Percentiles rank a stretch among this genome's conserved stretches.
These are phyloP conservation scores for Bagarius yarrelli DNA, from an alignment of 2,113 vertebrate species.

Conservation along the genomic window DNA sequence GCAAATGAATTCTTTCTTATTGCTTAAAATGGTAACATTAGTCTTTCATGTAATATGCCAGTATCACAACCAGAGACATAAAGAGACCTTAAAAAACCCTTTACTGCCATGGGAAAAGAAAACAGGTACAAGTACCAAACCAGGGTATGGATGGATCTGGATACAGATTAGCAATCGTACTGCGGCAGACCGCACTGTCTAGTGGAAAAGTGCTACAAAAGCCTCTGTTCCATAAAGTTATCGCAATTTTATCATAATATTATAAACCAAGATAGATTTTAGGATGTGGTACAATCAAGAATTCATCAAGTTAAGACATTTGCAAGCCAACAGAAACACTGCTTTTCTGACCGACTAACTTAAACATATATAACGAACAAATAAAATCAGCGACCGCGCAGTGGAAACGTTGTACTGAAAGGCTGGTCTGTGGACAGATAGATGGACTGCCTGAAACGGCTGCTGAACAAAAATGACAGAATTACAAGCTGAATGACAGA, in stretches of 20 bases:
- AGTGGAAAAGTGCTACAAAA: not conserved
- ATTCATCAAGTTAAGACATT: constrained; percentile 2
- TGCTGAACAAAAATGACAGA: constrained; percentile 10
- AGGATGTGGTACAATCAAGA: constrained; percentile 16
- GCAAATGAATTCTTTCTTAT: not conserved
- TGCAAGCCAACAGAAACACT: constrained; percentile 33
- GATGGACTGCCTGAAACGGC: not conserved
- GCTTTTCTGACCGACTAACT: constrained; percentile 16
- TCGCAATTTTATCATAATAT: constrained; percentile 7
- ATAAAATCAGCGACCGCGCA: constrained; percentile 29
- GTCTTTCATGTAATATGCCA: not conserved
- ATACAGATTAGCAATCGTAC: not conserved
- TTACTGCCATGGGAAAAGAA: not conserved
- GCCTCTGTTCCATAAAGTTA: not conserved
- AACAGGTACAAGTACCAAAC: not conserved
- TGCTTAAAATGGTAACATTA: not conserved
- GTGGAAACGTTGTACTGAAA: constrained; percentile 27
- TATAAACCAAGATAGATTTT: constrained; percentile 24
- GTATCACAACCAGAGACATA: not conserved
- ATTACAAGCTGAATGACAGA: constrained; percentile 29
- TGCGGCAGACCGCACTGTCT: not conserved
- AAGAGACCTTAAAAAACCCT: no score
- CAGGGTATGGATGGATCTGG: not conserved
- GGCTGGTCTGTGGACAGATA: not conserved
- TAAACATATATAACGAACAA: constrained; percentile 13